Evolutionary conservation across 1,140 invertebrate genomes (phyloP).

Genomic region (Hestina assimilis): DNA sequence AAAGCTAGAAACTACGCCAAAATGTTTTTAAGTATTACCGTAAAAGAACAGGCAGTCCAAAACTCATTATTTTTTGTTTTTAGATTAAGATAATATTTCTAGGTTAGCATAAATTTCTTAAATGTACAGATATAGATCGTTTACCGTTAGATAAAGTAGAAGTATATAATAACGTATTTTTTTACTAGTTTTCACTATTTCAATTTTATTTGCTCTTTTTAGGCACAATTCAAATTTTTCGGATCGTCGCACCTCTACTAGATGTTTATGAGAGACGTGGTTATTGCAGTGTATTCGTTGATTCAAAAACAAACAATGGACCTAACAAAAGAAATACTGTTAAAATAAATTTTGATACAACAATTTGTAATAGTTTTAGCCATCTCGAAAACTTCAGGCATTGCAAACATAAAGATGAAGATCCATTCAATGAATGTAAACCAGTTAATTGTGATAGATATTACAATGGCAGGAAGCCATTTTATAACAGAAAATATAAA

Average conservation of each 20-base stretch:
- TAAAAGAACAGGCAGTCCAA: no score
- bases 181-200: slow-evolving; percentile 8
- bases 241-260: slow-evolving; percentile 49
- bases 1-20: no score
- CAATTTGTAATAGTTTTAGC: slow-evolving; percentile 26
- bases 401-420: slow-evolving; percentile 70
- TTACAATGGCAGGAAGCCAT: slow-evolving; percentile 73
- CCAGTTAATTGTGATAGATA: slow-evolving; percentile 77
- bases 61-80: no score
- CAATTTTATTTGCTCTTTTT: slow-evolving; percentile 21
- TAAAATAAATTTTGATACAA: slow-evolving; percentile 55
- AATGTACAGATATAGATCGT: no score
- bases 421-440: slow-evolving; percentile 75
- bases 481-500: slow-evolving; percentile 57
- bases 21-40: no score
- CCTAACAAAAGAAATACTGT: slow-evolving; percentile 43
- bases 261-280: slow-evolving; percentile 48
- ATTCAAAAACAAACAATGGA: slow-evolving; percentile 38
- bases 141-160: no score
- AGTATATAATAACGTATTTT: no score
- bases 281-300: slow-evolving; percentile 47
- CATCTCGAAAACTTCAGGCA: slow-evolving; percentile 35
- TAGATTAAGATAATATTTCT: no score
- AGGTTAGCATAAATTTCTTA: no score
- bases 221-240: slow-evolving; percentile 47